Evolutionary conservation across 2,888 invertebrate genomes (phyloP), one percentile per base, ranked within the genome.

Genomic region (Drosophila pegasa): DNA sequence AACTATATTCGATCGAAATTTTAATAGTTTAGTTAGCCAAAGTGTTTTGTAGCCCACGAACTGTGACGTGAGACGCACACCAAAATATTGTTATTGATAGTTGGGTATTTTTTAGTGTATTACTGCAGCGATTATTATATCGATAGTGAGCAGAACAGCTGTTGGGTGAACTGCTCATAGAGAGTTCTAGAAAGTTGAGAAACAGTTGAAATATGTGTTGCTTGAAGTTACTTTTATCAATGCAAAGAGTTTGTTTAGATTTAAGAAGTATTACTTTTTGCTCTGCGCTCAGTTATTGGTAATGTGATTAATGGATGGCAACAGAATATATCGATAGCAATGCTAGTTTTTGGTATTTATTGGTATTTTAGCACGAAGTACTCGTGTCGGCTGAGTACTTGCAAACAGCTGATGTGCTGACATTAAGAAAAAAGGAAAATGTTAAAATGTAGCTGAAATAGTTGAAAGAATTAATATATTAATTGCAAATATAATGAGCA

Each of bases 391-490:
- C 14, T 8, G 8, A 27, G 14, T 37, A 51, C 12, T 25, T 27
- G 4, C 31, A 50, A 37, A 38, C 71, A 72, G 74, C 74, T 72
- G 71, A 50, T 50, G 8, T 14, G 74, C 74, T 72, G 71, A 50
- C 45, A 10, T 14, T 20, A 14, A 9, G 38, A 38, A 54, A 20
- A 41, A 51, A 35, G n/a, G 7, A 16, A 6, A n/a, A 38, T 12
- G 0, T 18, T 4, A 33, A 10, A 18, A 27, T 16, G 5, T 18
- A 4, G 29, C 3, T 12, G 0, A 3, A 16, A 38, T 6, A 14
- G 7, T 38, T 5, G 4, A 14, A 6, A 4, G 0, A 31, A 5
- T 33, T 31, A 2, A n/a, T 16, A 8, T 14, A 25, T 55, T n/a
- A 37, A 20, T 7, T 40, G 20, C 2, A 14, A 35, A 35, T 22